A percentile compares a stretch with the other conserved stretches of the same genome.
Evolutionary conservation across 2,888 invertebrate species (phyloP).

Genomic region (Parnassius smintheus): DNA sequence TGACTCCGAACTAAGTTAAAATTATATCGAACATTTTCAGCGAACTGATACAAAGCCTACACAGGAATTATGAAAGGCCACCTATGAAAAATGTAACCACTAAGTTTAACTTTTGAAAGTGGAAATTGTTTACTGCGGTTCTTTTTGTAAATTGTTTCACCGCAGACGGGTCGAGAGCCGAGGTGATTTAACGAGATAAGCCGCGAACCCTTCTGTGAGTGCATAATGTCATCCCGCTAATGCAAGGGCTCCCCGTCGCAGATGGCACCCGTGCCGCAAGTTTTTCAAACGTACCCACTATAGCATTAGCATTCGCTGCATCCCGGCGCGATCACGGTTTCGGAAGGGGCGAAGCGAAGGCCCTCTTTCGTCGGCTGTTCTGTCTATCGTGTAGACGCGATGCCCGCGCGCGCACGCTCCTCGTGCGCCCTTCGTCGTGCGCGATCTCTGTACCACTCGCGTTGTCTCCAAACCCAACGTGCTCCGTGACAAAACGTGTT

Average conservation of each 20-base stretch:
- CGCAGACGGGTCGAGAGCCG: constrained; percentile 43
- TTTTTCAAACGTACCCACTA: constrained; percentile 59
- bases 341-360: constrained; percentile 77
- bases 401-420: constrained; percentile 70
- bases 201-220: constrained; percentile 71
- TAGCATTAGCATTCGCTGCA: constrained; percentile 72
- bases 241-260: constrained; percentile 73
- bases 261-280: constrained; percentile 72
- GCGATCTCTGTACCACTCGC: constrained; percentile 44
- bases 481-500: constrained; percentile 61
- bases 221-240: constrained; percentile 79
- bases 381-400: constrained; percentile 72
- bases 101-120: constrained; percentile 45
- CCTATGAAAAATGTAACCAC: constrained; percentile 45
- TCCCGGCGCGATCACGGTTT: constrained; percentile 73
- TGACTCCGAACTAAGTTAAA: no score
- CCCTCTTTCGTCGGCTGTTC: constrained; percentile 65
- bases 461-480: constrained; percentile 35
- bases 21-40: neutral
- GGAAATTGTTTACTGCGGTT: constrained; percentile 56
- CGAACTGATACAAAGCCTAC: constrained; percentile 23
- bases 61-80: constrained; percentile 41
- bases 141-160: constrained; percentile 60
- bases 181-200: constrained; percentile 72
- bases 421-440: constrained; percentile 50